Base-by-base conservation (phyloP, 2,888 invertebrate genomes). In the Drosophila leonis region DNA sequence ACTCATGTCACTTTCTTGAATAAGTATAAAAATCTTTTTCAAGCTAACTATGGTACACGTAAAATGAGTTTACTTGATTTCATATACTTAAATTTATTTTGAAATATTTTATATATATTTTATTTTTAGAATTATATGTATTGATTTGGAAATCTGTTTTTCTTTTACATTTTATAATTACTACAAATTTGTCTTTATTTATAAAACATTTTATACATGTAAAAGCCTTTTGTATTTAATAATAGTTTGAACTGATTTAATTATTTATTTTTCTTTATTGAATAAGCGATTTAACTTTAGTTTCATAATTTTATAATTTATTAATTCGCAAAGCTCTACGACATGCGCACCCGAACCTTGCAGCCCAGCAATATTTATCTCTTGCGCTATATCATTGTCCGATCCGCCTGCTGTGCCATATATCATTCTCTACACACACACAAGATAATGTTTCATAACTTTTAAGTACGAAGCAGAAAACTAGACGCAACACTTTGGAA, bases 401-500 rank as follows among this genome's bases (percentile, higher is more conserved):
- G 39, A 46, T 52, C 59, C 61, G 66, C 71, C 76, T 63, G 64
- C 71, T 71, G 44, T 39, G 65, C 62, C 65, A 79, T 86, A 80
- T 75, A 81, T 83, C 86, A 85, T 67, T 54, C 44, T 64, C 57
- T 24, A n/a, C 61, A 68, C 51, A 59, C 75, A 39, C 27, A 39
- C 37, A 27, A 54, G 27, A 54, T n/a, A 18, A 4, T 7, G 56
- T 77, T 71, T 65, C 48, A 42, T 51, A 78, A 72, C 65, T 75
- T 65, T 52, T 61, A 31, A 44, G 33, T 59, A 64, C 44, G 63
- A 55, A 68, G 72, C 65, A 65, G 41, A 44, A 80, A 67, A 71
- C 44, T 65, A 64, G 78, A 68, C 78, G 62, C 86, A 83, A 82
- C 54, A 72, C 70, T 75, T 68, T 70, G 74, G 82, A 71, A 86